Evolutionary conservation across 2,888 invertebrate species (phyloP).

Genomic region (Aporophyla lueneburgensis): DNA sequence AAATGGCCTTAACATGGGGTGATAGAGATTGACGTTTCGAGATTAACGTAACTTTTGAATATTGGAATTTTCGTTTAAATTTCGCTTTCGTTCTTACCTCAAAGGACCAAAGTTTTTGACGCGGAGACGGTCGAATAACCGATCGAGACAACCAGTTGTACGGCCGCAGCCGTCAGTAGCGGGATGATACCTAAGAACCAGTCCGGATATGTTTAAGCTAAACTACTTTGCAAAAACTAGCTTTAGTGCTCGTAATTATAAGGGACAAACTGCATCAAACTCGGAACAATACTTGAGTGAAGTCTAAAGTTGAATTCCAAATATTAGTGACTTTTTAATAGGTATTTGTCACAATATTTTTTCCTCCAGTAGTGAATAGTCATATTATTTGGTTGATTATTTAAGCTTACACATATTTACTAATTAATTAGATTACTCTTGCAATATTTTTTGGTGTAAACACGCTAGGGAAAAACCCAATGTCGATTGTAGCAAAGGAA

Average conservation of each 20-base stretch:
- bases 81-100: slow-evolving; percentile 85
- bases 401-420: slow-evolving; percentile 32
- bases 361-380: neutral
- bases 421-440: slow-evolving; percentile 18
- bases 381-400: slow-evolving; percentile 3
- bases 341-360: neutral
- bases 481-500: slow-evolving; percentile 43
- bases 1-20: slow-evolving; percentile 50
- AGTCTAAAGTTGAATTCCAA: slow-evolving; percentile 2
- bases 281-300: slow-evolving; percentile 8
- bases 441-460: slow-evolving; percentile 42
- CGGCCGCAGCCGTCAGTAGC: slow-evolving; percentile 87
- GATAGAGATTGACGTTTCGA: slow-evolving; percentile 47
- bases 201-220: slow-evolving; percentile 80
- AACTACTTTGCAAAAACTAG: slow-evolving; percentile 59
- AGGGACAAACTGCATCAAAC: slow-evolving; percentile 29
- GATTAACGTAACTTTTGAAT: slow-evolving; percentile 46
- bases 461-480: slow-evolving; percentile 51
- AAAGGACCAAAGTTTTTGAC: slow-evolving; percentile 89
- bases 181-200: slow-evolving; percentile 89
- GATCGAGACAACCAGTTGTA: slow-evolving; percentile 87
- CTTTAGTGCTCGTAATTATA: slow-evolving; percentile 48
- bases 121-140: slow-evolving; percentile 86
- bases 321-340: neutral
- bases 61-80: slow-evolving; percentile 56